phyloP scores from a whole-genome alignment of 2,888 invertebrate genomes.

The Heliconius aoede region DNA sequence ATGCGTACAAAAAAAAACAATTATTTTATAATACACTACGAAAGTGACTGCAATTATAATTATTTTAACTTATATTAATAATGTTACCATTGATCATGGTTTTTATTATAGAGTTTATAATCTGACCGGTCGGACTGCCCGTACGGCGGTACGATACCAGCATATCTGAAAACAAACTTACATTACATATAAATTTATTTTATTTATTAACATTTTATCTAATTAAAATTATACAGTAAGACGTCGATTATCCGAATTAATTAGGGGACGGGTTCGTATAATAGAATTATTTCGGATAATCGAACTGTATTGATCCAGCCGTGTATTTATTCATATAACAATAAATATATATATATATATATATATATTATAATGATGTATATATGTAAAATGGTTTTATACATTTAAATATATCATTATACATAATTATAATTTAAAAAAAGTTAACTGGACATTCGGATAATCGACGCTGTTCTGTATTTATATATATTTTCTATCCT shows the following conservation, averaged over 20 bases:
- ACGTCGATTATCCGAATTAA: too few species aligned
- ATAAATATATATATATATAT: neutral
- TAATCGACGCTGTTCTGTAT: neutral
- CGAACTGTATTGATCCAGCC: neutral
- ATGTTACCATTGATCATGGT: conserved; percentile 68
- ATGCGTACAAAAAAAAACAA: neutral
- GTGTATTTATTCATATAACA: neutral
- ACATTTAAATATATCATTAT: too few species aligned
- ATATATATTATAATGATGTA: too few species aligned
- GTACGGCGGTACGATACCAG: conserved; percentile 64
- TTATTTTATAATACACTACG: conserved; percentile 55
- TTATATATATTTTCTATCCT: neutral
- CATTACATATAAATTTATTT: conserved; percentile 21
- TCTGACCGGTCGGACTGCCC: conserved; percentile 66
- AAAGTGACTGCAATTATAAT: conserved; percentile 49
- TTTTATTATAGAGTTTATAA: conserved; percentile 66
- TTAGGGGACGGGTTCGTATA: too few species aligned
- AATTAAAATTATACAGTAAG: too few species aligned
- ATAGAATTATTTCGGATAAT: neutral
- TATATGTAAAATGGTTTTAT: too few species aligned
- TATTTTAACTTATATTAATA: neutral
- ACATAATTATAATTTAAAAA: too few species aligned
- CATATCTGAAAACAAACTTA: conserved; percentile 76
- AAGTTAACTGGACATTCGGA: too few species aligned
- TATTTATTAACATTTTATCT: too few species aligned